These are phyloP conservation scores for Julus scandinavius DNA, from an alignment of 2,888 invertebrate genomes.

Conservation along the genomic window DNA sequence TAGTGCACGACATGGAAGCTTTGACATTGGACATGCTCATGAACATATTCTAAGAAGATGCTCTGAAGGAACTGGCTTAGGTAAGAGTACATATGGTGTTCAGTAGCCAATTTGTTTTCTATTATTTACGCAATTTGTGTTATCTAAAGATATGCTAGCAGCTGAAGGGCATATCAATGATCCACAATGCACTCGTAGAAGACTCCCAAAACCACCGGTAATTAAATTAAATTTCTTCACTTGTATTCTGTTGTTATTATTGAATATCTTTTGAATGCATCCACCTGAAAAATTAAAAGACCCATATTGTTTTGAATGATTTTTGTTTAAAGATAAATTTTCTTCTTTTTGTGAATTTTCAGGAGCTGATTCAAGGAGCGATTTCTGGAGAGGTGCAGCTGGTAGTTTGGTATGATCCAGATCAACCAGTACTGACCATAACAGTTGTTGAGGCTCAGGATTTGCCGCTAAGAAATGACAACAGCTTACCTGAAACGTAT, in stretches of 20 bases:
- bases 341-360: background rate
- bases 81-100: background rate
- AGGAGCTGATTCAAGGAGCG: slow-evolving; percentile 43
- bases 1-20: slow-evolving; percentile 24
- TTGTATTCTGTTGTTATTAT: slow-evolving; percentile 15
- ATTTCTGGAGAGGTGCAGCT: slow-evolving; percentile 79
- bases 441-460: slow-evolving; percentile 88
- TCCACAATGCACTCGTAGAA: slow-evolving; percentile 85
- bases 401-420: slow-evolving; percentile 87
- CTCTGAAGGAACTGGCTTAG: slow-evolving; percentile 51
- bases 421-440: slow-evolving; percentile 70
- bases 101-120: background rate
- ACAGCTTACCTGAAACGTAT: slow-evolving; percentile 84
- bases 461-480: slow-evolving; percentile 80
- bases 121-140: background rate
- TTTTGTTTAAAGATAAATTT: too few species aligned
- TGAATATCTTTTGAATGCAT: background rate
- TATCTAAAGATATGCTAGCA: slow-evolving; percentile 59
- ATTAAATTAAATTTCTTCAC: slow-evolving; percentile 62
- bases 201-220: slow-evolving; percentile 97
- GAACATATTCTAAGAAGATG: slow-evolving; percentile 47
- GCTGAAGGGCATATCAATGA: slow-evolving; percentile 72
- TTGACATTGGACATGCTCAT: background rate
- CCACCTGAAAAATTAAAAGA: too few species aligned
- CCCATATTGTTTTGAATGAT: too few species aligned